Base-by-base conservation (phyloP, 2,888 invertebrate species). In the Lasioglossum calceatum region DNA sequence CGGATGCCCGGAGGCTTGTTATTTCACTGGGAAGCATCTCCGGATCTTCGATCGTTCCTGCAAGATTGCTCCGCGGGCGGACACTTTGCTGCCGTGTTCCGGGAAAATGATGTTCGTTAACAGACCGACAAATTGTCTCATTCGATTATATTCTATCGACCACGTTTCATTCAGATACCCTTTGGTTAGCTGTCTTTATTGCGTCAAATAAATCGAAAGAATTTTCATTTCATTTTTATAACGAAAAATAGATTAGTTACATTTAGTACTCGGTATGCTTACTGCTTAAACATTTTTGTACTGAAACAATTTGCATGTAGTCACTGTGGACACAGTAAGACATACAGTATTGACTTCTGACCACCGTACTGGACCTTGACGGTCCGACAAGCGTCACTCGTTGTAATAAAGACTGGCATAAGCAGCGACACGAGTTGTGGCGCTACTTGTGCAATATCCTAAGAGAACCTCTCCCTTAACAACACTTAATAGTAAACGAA, bases 11-110 rank as follows among this genome's bases (percentile, higher is more conserved):
- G 85, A 44, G 90, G 92, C 89, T 89, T 93, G 91, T 92, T 93
- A 92, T 93, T 92, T 92, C 88, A 90, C 90, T 88, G 87, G 82
- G 90, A 92, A 92, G 87, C 92, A 92, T 91, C 91, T 88, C 84
- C 81, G 92, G 91, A 91, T 91, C 91, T 85, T 88, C 88, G 88
- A 89, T 86, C 87, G 81, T 90, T 88, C 81, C 86, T 85, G 89
- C 82, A 84, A 84, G 87, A 87, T 90, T 85, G 81, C 72, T 87
- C 82, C 36, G 76, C 32, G 36, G 79, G 27, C 73, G 78, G 72
- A 85, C 85, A 90, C 85, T 87, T 88, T 89, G 78, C 61, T 84
- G 89, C 82, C 90, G 91, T 87, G 91, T 91, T 54, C 91, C 89
- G 79, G 72, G 71, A 80, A 84, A 72, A 67, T 67, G 58, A 67